phyloP scores from a whole-genome alignment of 2,113 vertebrate genomes.

The Laterallus jamaicensis region DNA sequence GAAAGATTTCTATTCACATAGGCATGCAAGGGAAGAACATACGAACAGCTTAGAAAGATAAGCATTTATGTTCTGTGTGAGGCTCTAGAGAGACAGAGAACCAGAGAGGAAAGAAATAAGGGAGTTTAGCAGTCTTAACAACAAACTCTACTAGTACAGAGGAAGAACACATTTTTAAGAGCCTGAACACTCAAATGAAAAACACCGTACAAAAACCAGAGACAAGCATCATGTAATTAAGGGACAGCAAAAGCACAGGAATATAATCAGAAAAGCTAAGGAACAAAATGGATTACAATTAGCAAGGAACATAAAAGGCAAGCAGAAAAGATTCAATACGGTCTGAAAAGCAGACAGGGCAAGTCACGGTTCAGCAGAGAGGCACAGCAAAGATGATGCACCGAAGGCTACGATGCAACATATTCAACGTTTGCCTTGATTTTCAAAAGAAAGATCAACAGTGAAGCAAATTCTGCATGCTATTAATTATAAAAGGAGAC shows the following conservation, averaged over 20 bases:
- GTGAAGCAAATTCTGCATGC: background rate
- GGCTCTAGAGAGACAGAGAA: background rate
- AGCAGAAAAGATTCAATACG: background rate
- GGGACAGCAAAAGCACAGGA: background rate
- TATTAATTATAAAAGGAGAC: background rate
- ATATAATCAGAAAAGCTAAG: background rate
- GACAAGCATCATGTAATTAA: background rate
- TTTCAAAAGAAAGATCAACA: background rate
- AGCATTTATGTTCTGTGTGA: background rate
- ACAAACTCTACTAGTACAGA: background rate
- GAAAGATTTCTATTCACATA: background rate
- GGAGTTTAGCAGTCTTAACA: background rate
- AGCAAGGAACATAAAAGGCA: background rate
- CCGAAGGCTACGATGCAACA: background rate
- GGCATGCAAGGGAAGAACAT: background rate
- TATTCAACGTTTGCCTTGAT: background rate
- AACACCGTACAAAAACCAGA: background rate
- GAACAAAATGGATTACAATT: background rate
- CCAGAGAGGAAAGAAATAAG: background rate
- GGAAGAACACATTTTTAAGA: background rate
- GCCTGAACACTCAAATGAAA: background rate
- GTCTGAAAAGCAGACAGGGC: background rate
- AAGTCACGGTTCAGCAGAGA: background rate
- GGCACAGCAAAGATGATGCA: background rate
- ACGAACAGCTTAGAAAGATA: background rate